phyloP scores from a whole-genome alignment of 1,140 invertebrate species.

The Pogonus chalceus region DNA sequence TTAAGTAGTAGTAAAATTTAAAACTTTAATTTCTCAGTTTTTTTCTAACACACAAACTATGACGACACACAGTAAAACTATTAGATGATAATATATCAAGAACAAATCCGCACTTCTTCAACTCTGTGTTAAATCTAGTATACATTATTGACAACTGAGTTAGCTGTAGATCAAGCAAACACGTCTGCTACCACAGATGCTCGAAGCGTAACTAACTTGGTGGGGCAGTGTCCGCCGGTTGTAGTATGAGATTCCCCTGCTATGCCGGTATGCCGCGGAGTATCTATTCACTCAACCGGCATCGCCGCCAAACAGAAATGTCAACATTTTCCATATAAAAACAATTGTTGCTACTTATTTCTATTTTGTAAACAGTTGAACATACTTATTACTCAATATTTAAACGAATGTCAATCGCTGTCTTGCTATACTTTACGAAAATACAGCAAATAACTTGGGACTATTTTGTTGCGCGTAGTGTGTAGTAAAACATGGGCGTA shows the following conservation, averaged over 20 bases:
- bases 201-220: conserved; percentile 19
- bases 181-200: conserved; percentile 19
- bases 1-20: conserved; percentile 10
- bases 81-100: conserved; percentile 26
- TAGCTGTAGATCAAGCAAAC: conserved; percentile 18
- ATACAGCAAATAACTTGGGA: background rate
- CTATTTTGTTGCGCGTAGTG: conserved; percentile 13
- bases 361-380: background rate
- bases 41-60: conserved; percentile 35
- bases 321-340: background rate
- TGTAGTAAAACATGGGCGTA: conserved; percentile 6
- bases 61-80: conserved; percentile 25
- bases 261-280: conserved; percentile 15
- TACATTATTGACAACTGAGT: conserved; percentile 31
- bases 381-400: background rate
- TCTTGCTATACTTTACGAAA: conserved; percentile 13
- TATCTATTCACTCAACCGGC: conserved; percentile 7
- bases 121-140: conserved; percentile 32
- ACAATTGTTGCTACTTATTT: conserved; percentile 8
- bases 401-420: background rate
- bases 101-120: conserved; percentile 32
- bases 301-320: background rate
- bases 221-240: conserved; percentile 7
- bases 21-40: conserved; percentile 32
- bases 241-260: conserved; percentile 18